Evolutionary conservation across 2,888 invertebrate species (phyloP).

Genomic region (Coenonympha glycerion): DNA sequence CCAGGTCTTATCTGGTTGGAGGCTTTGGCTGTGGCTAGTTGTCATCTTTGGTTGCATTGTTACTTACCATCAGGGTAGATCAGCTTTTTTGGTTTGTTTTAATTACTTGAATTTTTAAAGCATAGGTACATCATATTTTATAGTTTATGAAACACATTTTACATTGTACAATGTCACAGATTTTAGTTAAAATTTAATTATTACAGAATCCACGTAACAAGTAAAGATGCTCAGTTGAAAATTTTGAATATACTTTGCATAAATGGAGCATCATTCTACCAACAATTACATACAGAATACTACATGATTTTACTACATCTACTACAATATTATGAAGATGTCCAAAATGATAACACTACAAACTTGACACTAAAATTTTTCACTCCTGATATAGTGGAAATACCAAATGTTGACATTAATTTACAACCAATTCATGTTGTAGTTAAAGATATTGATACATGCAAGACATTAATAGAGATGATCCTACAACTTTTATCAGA

Average conservation of each 20-base stretch:
- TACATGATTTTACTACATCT: slow-evolving; percentile 54
- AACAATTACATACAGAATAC: slow-evolving; percentile 69
- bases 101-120: no score
- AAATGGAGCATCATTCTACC: slow-evolving; percentile 69
- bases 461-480: slow-evolving; percentile 51
- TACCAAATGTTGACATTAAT: slow-evolving; percentile 55
- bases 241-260: slow-evolving; percentile 71
- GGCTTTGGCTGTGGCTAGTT: no score
- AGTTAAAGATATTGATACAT: slow-evolving; percentile 49
- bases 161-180: no score
- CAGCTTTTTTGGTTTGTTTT: no score
- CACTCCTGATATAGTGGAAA: slow-evolving; percentile 51
- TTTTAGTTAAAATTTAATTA: not conserved
- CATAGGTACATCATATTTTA: no score
- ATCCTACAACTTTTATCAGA: slow-evolving; percentile 55
- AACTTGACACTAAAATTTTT: slow-evolving; percentile 61
- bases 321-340: slow-evolving; percentile 57
- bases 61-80: no score
- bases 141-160: no score
- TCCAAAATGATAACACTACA: slow-evolving; percentile 25
- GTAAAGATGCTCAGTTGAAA: slow-evolving; percentile 75
- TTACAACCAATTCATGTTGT: slow-evolving; percentile 59
- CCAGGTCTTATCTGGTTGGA: no score
- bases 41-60: no score
- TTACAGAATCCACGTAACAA: slow-evolving; percentile 69